Evolutionary conservation across 1,140 invertebrate genomes (phyloP).

Genomic region (Babylonia areolata): DNA sequence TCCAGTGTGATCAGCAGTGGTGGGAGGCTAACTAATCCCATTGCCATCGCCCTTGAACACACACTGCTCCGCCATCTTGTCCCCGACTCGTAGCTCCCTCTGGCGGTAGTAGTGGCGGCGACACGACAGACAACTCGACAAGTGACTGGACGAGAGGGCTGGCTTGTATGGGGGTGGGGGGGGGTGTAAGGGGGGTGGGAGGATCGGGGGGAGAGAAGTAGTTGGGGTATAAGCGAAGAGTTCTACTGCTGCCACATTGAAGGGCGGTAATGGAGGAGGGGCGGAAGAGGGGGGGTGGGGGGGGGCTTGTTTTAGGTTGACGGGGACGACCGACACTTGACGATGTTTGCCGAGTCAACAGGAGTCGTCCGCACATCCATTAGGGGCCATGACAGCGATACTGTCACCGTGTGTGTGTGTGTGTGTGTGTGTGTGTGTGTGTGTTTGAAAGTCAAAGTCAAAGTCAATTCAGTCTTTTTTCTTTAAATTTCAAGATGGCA

Average conservation of each 20-base stretch:
- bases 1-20: background rate
- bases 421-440: no score
- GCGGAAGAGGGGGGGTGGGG: background rate
- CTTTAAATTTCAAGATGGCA: no score
- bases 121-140: no score
- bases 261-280: slow-evolving; percentile 3
- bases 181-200: background rate
- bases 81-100: no score
- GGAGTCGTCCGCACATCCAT: background rate
- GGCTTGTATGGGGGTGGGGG: background rate
- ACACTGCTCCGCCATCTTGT: background rate
- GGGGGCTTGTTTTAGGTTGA: no score
- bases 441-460: no score
- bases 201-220: no score
- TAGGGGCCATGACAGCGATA: slow-evolving; percentile 6
- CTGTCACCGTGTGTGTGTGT: no score
- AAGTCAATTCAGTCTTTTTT: no score
- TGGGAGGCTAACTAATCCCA: background rate
- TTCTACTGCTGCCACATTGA: no score
- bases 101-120: no score
- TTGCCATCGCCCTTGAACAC: background rate
- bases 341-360: slow-evolving; percentile 25
- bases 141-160: background rate
- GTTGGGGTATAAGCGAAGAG: no score
- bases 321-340: background rate